Evolutionary conservation across 2,797 vertebrate genomes (phyloP).

Genomic region (Artibeus lituratus): DNA sequence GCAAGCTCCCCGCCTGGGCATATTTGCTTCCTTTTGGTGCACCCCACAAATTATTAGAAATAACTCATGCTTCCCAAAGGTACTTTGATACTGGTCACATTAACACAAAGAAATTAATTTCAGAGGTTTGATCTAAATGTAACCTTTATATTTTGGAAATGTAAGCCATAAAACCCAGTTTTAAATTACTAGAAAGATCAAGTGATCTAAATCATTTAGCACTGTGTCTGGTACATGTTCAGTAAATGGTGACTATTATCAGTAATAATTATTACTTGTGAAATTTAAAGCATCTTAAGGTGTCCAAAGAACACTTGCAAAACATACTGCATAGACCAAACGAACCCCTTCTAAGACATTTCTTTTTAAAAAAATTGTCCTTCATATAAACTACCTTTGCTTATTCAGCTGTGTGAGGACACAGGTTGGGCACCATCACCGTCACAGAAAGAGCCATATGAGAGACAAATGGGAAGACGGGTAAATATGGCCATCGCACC

Average conservation of each 20-base stretch:
- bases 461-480: background rate
- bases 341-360: background rate
- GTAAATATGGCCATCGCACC: background rate
- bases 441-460: background rate
- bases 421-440: background rate
- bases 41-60: background rate
- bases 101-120: background rate
- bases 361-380: background rate
- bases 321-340: background rate
- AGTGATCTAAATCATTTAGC: background rate
- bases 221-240: background rate
- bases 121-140: background rate
- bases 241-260: background rate
- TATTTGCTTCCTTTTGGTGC: background rate
- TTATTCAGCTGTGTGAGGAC: background rate
- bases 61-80: background rate
- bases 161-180: background rate
- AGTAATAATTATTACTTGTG: background rate
- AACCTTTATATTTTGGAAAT: background rate
- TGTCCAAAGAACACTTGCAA: background rate
- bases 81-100: background rate
- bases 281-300: background rate
- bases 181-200: background rate
- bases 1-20: background rate
- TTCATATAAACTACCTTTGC: background rate